These are phyloP conservation scores for Pampus argenteus DNA, from an alignment of 2,797 vertebrate species.

Conservation along the genomic window DNA sequence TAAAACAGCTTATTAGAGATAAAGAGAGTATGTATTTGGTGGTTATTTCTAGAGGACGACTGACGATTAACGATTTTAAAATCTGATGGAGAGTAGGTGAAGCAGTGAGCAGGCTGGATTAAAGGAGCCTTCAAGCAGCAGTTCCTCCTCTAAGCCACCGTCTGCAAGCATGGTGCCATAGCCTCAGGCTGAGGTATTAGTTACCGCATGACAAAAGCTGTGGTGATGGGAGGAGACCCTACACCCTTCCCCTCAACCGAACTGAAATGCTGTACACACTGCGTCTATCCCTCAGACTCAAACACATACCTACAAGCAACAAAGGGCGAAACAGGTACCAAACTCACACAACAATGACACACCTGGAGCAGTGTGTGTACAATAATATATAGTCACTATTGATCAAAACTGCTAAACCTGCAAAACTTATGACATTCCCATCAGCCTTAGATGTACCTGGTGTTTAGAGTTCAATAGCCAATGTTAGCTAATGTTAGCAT, in stretches of 20 bases:
- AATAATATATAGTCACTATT: neutral
- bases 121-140: constrained; percentile 18
- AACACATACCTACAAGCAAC: too few species aligned
- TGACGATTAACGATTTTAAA: too few species aligned
- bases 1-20: neutral
- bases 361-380: neutral
- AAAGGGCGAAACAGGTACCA: neutral
- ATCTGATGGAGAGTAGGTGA: neutral
- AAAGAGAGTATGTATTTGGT: neutral
- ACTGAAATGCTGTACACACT: neutral
- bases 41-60: neutral
- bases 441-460: too few species aligned
- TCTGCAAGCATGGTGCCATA: constrained; percentile 44
- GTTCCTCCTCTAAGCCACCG: constrained; percentile 30
- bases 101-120: constrained; percentile 7
- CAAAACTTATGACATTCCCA: too few species aligned
- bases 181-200: constrained; percentile 20
- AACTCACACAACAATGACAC: too few species aligned
- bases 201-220: neutral
- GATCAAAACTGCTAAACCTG: too few species aligned
- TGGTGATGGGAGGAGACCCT: neutral
- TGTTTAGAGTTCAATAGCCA: too few species aligned
- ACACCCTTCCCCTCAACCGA: neutral
- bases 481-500: too few species aligned
- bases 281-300: neutral